Base-by-base conservation (phyloP, 1,140 invertebrate species). In the Ptiloglossa arizonensis region DNA sequence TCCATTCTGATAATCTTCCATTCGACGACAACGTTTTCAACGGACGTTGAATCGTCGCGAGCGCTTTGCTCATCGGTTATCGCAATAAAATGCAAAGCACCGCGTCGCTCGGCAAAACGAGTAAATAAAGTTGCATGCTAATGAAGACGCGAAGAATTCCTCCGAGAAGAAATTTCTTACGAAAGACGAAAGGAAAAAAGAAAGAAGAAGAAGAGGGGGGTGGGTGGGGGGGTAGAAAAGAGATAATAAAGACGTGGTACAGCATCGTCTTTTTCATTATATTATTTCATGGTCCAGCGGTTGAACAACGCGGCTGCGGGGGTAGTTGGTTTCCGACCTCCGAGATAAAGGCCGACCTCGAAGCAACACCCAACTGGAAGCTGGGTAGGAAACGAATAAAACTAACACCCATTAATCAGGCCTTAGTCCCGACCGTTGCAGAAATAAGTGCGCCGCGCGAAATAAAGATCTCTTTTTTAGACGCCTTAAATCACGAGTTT, bases 341-440 rank as follows among this genome's bases (percentile, higher is more conserved):
- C n/a, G 50, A 70, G 73, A 82, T 82, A 90, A 90, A 89, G 89
- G 87, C 87, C 86, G 84, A 78, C 71, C 64, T 76, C 66, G 60
- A 71, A 57, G 60, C 41, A 60, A 62, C 63, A 76, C 73, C 70
- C 63, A 60, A 66, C 70, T 68, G 78, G 60, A 82, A 63, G 70
- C 59, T 56, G 62, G 57, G 41, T 62, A 41, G 56, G 63, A 74
- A 85, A 81, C 81, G 87, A 91, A 91, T 91, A 90, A 90, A 89
- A 90, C 88, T 88, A 88, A 90, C 79, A 86, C 85, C 88, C 88
- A 90, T 91, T 91, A 91, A 91, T 90, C 89, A 91, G 86, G 82
- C 83, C 85, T 86, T 85, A 81, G 86, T 86, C 86, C 82, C 64
- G 71, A 46, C 52, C 76, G 74, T 67, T 66, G 73, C 69, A 81